These are phyloP conservation scores for Amphiprion percula DNA, from an alignment of 2,113 vertebrate genomes.

Conservation along the genomic window DNA sequence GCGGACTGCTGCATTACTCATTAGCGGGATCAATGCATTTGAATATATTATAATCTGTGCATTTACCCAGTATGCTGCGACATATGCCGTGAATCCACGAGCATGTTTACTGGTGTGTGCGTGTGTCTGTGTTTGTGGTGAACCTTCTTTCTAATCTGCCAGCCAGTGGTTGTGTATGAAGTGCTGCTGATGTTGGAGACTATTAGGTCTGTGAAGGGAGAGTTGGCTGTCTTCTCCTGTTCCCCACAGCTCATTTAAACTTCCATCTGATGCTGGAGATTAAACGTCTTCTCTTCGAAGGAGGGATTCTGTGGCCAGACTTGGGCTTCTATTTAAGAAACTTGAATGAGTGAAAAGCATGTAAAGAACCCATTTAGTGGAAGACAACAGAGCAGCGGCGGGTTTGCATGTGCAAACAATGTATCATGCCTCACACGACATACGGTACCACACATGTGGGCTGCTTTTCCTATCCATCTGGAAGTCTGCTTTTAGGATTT, in stretches of 20 bases:
- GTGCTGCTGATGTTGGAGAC: conserved; percentile 74
- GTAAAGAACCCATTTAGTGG: conserved; percentile 77
- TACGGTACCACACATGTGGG: conserved; percentile 61
- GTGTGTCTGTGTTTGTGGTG: conserved; percentile 63
- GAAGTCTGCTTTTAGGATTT: conserved; percentile 38
- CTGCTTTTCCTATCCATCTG: conserved; percentile 42
- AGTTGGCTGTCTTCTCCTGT: conserved; percentile 74
- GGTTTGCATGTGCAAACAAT: conserved; percentile 64
- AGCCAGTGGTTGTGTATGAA: conserved; percentile 77
- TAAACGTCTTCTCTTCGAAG: conserved; percentile 58
- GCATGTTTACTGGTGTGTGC: conserved; percentile 47
- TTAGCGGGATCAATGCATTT: conserved; percentile 22
- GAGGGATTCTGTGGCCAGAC: conserved; percentile 58
- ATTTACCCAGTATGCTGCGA: conserved; percentile 7
- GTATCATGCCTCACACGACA: conserved; percentile 63
- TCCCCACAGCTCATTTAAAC: conserved; percentile 80
- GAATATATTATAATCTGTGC: conserved; percentile 14
- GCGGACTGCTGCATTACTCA: conserved; percentile 11
- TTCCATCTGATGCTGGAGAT: conserved; percentile 68
- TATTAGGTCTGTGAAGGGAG: conserved; percentile 74
- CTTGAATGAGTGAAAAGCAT: conserved; percentile 77
- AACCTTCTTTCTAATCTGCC: conserved; percentile 72
- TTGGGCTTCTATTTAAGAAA: conserved; percentile 63
- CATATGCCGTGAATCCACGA: conserved; percentile 8
- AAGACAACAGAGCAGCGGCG: conserved; percentile 55